phyloP scores from a whole-genome alignment of 2,888 invertebrate genomes.

The Leistus spinibarbis region DNA sequence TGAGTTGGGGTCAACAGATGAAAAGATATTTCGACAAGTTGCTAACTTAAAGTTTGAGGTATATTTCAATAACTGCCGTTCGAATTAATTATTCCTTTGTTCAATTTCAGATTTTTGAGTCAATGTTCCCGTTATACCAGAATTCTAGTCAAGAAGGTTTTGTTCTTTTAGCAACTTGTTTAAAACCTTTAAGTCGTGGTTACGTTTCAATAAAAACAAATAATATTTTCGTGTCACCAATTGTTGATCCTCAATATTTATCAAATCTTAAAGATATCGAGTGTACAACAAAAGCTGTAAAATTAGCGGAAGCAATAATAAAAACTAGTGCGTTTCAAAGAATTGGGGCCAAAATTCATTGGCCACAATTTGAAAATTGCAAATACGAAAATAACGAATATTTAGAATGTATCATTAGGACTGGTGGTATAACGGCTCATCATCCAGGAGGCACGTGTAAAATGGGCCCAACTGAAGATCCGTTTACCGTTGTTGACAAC shows the following conservation, averaged over 20 bases:
- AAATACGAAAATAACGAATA: slow-evolving; percentile 61
- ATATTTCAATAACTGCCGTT: slow-evolving; percentile 41
- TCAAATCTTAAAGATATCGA: slow-evolving; percentile 64
- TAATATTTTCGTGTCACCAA: slow-evolving; percentile 66
- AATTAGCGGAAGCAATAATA: slow-evolving; percentile 62
- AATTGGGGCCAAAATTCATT: slow-evolving; percentile 68
- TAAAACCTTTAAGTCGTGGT: slow-evolving; percentile 76
- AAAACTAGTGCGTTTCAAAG: slow-evolving; percentile 64
- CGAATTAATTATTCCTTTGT: background rate
- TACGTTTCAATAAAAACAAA: slow-evolving; percentile 63
- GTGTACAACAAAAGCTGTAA: slow-evolving; percentile 69
- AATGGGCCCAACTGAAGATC: slow-evolving; percentile 62
- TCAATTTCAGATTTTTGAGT: slow-evolving; percentile 63
- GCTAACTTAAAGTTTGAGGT: slow-evolving; percentile 71
- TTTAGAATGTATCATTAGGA: slow-evolving; percentile 68
- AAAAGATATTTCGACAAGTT: slow-evolving; percentile 65
- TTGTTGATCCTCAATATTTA: slow-evolving; percentile 79
- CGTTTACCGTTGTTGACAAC: slow-evolving; percentile 69
- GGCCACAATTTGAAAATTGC: slow-evolving; percentile 69
- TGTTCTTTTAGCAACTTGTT: slow-evolving; percentile 68
- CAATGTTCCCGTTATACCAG: slow-evolving; percentile 69
- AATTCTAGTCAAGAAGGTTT: slow-evolving; percentile 71
- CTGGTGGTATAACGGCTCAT: slow-evolving; percentile 72
- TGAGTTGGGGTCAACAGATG: slow-evolving; percentile 72
- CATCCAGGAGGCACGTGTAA: slow-evolving; percentile 81